Evolutionary conservation across 1,140 invertebrate genomes (phyloP).

Genomic region (Philaenus spumarius): DNA sequence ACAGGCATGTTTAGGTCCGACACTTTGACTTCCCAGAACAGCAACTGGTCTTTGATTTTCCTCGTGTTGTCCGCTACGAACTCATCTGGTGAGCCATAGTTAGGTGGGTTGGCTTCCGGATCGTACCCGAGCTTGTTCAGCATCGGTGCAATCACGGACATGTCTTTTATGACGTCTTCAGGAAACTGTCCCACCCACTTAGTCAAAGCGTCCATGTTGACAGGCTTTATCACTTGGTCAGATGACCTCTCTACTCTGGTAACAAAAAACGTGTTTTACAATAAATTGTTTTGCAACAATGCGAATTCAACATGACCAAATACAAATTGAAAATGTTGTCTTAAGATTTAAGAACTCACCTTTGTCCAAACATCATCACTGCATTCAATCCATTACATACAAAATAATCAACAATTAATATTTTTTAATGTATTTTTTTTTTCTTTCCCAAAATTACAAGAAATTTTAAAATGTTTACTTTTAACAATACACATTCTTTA

Average conservation of each 20-base stretch:
- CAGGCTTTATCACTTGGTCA: constrained; percentile 97
- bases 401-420: no score
- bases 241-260: constrained; percentile 92
- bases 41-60: constrained; percentile 32
- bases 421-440: no score
- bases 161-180: constrained; percentile 74
- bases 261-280: constrained; percentile 31
- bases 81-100: constrained; percentile 82
- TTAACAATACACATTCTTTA: no score
- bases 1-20: constrained; percentile 3
- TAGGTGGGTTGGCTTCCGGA: constrained; percentile 87
- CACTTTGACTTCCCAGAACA: constrained; percentile 32
- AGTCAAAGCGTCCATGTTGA: constrained; percentile 91
- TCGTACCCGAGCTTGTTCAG: constrained; percentile 81
- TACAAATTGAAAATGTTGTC: no score
- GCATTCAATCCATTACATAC: no score
- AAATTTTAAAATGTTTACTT: no score
- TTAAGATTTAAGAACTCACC: no score
- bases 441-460: no score
- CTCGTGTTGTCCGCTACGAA: constrained; percentile 76
- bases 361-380: background rate
- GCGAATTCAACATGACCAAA: background rate
- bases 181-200: constrained; percentile 97
- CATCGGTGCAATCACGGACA: constrained; percentile 70
- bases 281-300: constrained; percentile 2